Percentiles rank a stretch among this genome's conserved stretches.
Conservation (phyloP, 1,140 invertebrate genomes). For the Conopomorpha cramerella region DNA sequence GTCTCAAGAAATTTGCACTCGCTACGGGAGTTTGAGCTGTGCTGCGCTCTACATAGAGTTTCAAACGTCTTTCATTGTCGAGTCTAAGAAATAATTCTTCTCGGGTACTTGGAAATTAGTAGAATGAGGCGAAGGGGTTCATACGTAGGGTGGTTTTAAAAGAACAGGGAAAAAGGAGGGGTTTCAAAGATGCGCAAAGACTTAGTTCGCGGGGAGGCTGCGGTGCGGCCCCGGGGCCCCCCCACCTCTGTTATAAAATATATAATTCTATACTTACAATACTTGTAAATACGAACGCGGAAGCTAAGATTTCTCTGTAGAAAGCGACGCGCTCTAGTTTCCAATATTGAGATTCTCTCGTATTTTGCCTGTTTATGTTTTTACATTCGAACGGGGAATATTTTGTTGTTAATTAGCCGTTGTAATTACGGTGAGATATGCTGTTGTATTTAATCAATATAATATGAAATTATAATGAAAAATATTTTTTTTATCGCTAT, state of each 20-base stretch:
- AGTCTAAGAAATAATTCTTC: slow-evolving; percentile 54
- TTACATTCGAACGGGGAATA: too few species aligned
- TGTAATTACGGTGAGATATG: too few species aligned
- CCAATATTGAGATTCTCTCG: slow-evolving; percentile 18
- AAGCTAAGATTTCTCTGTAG: too few species aligned
- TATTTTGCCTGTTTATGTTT: too few species aligned
- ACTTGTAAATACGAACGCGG: slow-evolving; percentile 56
- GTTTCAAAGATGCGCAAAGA: slow-evolving; percentile 60
- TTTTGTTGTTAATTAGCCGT: too few species aligned
- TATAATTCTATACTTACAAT: slow-evolving; percentile 62
- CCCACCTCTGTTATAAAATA: slow-evolving; percentile 62
- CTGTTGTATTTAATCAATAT: too few species aligned
- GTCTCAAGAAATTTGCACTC: slow-evolving; percentile 41
- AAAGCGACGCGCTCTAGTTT: too few species aligned
- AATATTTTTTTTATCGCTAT: too few species aligned
- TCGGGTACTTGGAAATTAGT: slow-evolving; percentile 59
- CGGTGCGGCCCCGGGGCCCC: slow-evolving; percentile 21
- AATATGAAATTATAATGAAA: too few species aligned
- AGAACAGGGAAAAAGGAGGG: slow-evolving; percentile 57
- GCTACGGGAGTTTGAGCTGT: slow-evolving; percentile 17
- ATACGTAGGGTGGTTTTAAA: slow-evolving; percentile 57
- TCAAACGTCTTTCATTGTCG: slow-evolving; percentile 11
- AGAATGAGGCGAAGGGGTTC: slow-evolving; percentile 56
- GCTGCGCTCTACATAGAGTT: slow-evolving; percentile 17
- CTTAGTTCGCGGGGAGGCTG: slow-evolving; percentile 48